These are phyloP conservation scores for Hippasteria phrygiana DNA, from an alignment of 53 echinoderm and acorn worm genomes.

Conservation along the genomic window DNA sequence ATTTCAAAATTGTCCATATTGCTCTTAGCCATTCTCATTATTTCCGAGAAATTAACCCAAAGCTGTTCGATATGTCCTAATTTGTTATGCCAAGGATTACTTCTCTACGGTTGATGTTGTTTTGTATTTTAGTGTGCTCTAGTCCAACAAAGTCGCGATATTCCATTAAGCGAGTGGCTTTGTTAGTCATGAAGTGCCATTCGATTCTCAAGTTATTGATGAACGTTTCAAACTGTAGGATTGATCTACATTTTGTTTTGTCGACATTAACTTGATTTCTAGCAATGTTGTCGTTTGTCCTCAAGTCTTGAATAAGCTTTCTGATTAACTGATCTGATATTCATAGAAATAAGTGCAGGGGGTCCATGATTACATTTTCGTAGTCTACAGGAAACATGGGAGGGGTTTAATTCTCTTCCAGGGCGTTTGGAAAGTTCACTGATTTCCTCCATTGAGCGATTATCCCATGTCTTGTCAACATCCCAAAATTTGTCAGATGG, in stretches of 20 bases:
- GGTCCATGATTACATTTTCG: slow-evolving; percentile 19
- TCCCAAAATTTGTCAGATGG: slow-evolving; percentile 29
- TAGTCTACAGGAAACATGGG: slow-evolving; percentile 39
- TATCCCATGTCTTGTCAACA: background rate
- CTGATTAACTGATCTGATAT: slow-evolving; percentile 56
- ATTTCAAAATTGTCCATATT: too few relatives aligned
- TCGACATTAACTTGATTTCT: background rate
- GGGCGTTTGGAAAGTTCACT: slow-evolving; percentile 27
- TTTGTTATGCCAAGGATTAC: slow-evolving; percentile 52
- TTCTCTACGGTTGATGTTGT: background rate
- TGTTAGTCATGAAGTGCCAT: slow-evolving; percentile 17
- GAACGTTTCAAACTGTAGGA: slow-evolving; percentile 33
- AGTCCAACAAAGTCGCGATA: slow-evolving; percentile 50
- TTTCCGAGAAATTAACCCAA: slow-evolving; percentile 32
- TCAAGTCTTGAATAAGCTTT: slow-evolving; percentile 38
- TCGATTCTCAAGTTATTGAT: background rate
- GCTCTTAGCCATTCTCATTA: too few relatives aligned
- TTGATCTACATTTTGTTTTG: background rate
- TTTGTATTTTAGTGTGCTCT: slow-evolving; percentile 32
- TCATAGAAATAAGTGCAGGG: slow-evolving; percentile 20
- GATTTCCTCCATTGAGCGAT: background rate
- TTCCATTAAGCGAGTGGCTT: slow-evolving; percentile 11
- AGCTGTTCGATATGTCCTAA: background rate
- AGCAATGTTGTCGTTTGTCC: slow-evolving; percentile 39
- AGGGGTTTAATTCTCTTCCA: slow-evolving; percentile 12